Percentiles rank a stretch among this genome's conserved stretches.
Conservation (phyloP, 53 echinoderm and acorn worm species). For the Glandiceps talaboti region DNA sequence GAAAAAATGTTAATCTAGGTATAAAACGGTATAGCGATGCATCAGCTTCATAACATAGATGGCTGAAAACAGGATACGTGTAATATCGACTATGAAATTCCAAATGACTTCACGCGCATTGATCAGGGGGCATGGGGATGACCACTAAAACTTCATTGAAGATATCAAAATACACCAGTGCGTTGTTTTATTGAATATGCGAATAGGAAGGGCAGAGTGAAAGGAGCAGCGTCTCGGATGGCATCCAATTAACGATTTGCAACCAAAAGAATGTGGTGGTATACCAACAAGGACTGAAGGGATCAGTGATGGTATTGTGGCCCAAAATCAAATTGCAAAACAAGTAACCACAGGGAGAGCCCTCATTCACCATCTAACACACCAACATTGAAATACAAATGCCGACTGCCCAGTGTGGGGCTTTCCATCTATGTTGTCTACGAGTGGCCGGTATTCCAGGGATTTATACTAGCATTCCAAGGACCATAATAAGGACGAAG, state of each 20-base stretch:
- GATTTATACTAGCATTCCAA: neutral
- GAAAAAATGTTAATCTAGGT: too few species aligned
- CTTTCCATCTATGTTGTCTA: neutral
- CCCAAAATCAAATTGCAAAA: neutral
- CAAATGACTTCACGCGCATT: too few species aligned
- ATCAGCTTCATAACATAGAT: too few species aligned
- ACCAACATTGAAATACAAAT: neutral
- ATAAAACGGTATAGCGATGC: too few species aligned
- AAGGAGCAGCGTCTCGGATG: neutral
- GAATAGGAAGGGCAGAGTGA: neutral
- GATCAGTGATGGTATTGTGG: neutral
- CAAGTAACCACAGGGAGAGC: neutral
- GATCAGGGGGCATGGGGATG: neutral
- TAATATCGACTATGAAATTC: too few species aligned
- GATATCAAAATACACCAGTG: neutral
- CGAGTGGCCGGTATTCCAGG: neutral
- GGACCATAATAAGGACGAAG: too few species aligned
- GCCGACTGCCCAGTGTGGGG: neutral
- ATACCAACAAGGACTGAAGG: neutral
- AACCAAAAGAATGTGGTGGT: neutral
- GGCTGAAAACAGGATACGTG: too few species aligned
- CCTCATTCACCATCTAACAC: neutral
- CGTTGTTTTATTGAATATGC: neutral
- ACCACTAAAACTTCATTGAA: neutral
- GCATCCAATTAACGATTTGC: neutral